Evolutionary conservation across 1,140 invertebrate genomes (phyloP), one percentile per base, ranked within the genome.

Genomic region (Caenorhabditis brenneri): DNA sequence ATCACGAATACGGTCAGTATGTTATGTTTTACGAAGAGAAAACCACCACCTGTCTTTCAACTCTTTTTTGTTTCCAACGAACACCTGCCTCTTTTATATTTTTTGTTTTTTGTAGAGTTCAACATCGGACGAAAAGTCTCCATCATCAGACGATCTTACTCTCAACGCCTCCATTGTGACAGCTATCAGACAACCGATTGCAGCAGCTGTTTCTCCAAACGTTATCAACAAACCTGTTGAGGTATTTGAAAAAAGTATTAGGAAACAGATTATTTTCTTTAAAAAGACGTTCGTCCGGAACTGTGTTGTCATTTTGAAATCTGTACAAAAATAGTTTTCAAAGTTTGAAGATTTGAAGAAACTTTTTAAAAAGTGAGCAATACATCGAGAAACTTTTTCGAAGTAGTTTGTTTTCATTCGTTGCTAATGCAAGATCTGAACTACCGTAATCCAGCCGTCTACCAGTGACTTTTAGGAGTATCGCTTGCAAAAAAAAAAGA

Each of bases 181-280:
- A 74, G 65, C 65, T 42, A 74, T 74, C 65, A 39, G 65, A 74
- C 65, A 74, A 19, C 65, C 65, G 65, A 74, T 74, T 33, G 65
- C 65, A 24, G 22, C 65, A 15, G 10, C 65, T 22, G 65, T 74
- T 74, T 74, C 65, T 74, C 65, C 33, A 74, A 65, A 16, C 24
- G 36, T 74, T 74, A 74, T 74, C 65, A 74, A 46, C 65, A 74
- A 74, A 46, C 65, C 65, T 74, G 65, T 74, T 74, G 65, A 74
- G 65, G 65, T 74, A 46, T 42, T 42, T n/a, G n/a, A n/a, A n/a
- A n/a, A n/a, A n/a, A n/a, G n/a, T n/a, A n/a, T n/a, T 42, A 6
- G 39, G 39, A 42, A 42, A 42, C 39, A 6, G 49, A 51, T n/a
- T 51, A n/a, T 51, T 51, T 7, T 22, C 5, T 51, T 51, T n/a